These are phyloP conservation scores for Eupeodes latifasciatus DNA, from an alignment of 2,888 invertebrate genomes.

Conservation along the genomic window DNA sequence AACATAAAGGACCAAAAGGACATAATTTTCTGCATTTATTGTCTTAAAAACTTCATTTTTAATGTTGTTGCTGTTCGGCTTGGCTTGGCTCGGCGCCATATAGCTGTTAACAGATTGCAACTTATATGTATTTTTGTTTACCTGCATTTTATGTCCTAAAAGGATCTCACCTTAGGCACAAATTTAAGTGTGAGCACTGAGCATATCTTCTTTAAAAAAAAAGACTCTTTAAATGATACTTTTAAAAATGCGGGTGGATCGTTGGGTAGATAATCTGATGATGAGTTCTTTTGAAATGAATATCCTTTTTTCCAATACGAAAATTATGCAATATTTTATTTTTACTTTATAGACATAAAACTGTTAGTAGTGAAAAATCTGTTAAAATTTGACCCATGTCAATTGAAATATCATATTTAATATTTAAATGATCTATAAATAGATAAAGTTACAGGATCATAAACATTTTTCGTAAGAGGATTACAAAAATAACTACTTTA, in stretches of 20 bases:
- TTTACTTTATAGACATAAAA: neutral
- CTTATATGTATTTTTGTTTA: neutral
- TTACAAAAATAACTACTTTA: neutral
- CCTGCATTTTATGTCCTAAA: slow-evolving; percentile 12
- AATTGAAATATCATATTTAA: slow-evolving; percentile 6
- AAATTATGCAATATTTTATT: neutral
- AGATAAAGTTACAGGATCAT: neutral
- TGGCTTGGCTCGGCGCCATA: slow-evolving; percentile 11
- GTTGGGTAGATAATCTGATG: slow-evolving; percentile 3
- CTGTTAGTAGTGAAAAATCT: neutral
- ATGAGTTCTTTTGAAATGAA: neutral
- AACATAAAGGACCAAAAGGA: slow-evolving; percentile 26
- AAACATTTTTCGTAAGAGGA: neutral
- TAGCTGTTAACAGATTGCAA: slow-evolving; percentile 48
- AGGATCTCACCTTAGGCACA: neutral
- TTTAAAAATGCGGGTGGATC: slow-evolving; percentile 22
- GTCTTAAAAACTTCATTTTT: slow-evolving; percentile 19
- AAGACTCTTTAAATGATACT: neutral
- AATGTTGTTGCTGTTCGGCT: neutral
- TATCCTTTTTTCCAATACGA: slow-evolving; percentile 2
- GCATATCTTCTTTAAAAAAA: neutral
- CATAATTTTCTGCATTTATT: slow-evolving; percentile 37
- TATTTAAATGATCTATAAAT: neutral
- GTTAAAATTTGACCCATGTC: neutral
- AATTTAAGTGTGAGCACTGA: neutral